Percentiles rank a stretch among this genome's conserved stretches.
phyloP scores from a whole-genome alignment of 2,888 invertebrate genomes.

The Pseudoips prasinana region DNA sequence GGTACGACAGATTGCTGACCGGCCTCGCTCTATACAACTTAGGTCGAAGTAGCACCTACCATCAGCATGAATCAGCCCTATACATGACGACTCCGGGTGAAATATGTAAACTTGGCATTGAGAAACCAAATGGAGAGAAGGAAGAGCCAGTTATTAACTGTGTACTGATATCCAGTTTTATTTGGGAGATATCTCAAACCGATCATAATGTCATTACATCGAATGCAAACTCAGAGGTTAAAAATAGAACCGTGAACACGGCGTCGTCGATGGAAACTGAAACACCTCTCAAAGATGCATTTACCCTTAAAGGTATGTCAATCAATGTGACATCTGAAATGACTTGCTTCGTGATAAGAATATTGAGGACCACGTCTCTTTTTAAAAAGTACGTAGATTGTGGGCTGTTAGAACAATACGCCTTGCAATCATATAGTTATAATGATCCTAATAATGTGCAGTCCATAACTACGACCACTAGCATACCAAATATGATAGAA shows the following conservation, averaged over 20 bases:
- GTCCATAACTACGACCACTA: too few species aligned
- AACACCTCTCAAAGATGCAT: conserved; percentile 45
- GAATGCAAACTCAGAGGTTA: too few species aligned
- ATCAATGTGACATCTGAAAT: conserved; percentile 49
- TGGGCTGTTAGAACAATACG: conserved; percentile 52
- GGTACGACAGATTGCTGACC: conserved; percentile 52
- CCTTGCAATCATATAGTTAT: conserved; percentile 39
- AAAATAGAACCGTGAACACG: conserved; percentile 26
- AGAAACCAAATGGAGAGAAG: conserved; percentile 47
- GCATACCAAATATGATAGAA: too few species aligned
- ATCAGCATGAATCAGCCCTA: conserved; percentile 24
- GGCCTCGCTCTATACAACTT: conserved; percentile 62
- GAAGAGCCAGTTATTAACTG: conserved; percentile 59
- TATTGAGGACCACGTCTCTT: conserved; percentile 30
- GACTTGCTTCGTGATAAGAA: conserved; percentile 53
- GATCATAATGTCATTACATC: conserved; percentile 26
- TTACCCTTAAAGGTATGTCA: conserved; percentile 52
- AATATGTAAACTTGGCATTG: conserved; percentile 50
- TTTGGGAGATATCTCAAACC: conserved; percentile 42
- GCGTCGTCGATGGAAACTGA: conserved; percentile 35
- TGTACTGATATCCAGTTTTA: conserved; percentile 56
- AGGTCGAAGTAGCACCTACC: conserved; percentile 39
- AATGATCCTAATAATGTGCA: conserved; percentile 4
- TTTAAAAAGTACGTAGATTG: conserved; percentile 49
- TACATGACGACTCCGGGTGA: conserved; percentile 45